Evolutionary conservation across 2,113 vertebrate genomes (phyloP).

Genomic region (Oncorhynchus gorbuscha): DNA sequence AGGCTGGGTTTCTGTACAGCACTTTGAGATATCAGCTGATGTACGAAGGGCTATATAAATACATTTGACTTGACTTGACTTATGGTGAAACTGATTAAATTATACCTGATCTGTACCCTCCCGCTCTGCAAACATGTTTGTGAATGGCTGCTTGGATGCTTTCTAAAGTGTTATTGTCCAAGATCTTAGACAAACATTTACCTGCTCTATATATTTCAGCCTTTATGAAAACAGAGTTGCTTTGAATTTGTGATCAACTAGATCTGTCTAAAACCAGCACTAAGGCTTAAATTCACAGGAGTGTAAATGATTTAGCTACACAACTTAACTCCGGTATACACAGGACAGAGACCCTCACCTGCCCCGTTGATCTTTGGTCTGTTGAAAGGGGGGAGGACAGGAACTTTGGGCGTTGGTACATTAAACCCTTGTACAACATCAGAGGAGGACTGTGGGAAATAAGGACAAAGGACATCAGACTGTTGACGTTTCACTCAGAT

Average conservation of each 20-base stretch:
- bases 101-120: constrained; percentile 17
- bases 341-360: constrained; percentile 58
- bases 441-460: constrained; percentile 45
- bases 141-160: constrained; percentile 16
- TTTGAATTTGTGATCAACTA: constrained; percentile 23
- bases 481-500: constrained; percentile 17
- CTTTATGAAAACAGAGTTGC: constrained; percentile 11
- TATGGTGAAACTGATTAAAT: constrained; percentile 2
- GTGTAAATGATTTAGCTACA: constrained; percentile 20
- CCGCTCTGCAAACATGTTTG: constrained; percentile 31
- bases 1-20: too few relatives aligned
- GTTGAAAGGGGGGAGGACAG: constrained; percentile 54
- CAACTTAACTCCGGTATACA: constrained; percentile 9
- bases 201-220: constrained; percentile 33
- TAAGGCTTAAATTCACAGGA: neutral
- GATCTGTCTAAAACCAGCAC: constrained; percentile 16
- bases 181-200: constrained; percentile 55
- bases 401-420: constrained; percentile 76
- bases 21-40: too few relatives aligned
- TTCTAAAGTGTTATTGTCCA: constrained; percentile 39
- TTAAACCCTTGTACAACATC: constrained; percentile 68
- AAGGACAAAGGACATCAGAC: constrained; percentile 32
- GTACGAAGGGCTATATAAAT: too few relatives aligned
- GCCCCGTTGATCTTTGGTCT: constrained; percentile 55
- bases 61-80: too few relatives aligned